phyloP scores from a whole-genome alignment of 2,888 invertebrate species.

The Rambutsinella grinnellia region DNA sequence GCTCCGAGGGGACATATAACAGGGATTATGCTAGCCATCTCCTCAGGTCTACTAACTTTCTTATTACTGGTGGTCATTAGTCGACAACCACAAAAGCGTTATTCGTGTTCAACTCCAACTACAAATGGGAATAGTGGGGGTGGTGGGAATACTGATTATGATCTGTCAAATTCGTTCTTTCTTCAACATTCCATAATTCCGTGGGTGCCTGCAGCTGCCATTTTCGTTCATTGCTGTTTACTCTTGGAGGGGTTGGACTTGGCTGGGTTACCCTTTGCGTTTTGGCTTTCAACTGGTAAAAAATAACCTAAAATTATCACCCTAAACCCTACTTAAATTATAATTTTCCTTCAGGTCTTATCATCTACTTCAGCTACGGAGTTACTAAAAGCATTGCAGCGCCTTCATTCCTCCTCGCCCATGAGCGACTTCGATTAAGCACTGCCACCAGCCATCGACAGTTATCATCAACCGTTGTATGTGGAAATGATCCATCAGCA shows the following conservation, averaged over 20 bases:
- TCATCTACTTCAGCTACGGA: constrained; percentile 65
- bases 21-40: constrained; percentile 63
- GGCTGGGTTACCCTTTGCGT: constrained; percentile 75
- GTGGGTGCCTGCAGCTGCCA: constrained; percentile 71
- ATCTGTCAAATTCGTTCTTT: constrained; percentile 45
- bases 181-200: constrained; percentile 67
- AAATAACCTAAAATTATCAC: background rate
- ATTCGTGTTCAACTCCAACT: constrained; percentile 4
- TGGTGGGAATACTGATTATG: constrained; percentile 20
- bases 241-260: constrained; percentile 74
- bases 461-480: constrained; percentile 56
- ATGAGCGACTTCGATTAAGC: constrained; percentile 53
- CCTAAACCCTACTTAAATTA: no score
- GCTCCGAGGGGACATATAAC: constrained; percentile 59
- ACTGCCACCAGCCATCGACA: constrained; percentile 47
- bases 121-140: constrained; percentile 50
- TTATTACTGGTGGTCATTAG: constrained; percentile 71
- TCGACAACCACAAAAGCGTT: constrained; percentile 72
- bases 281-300: constrained; percentile 76
- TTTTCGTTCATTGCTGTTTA: constrained; percentile 71
- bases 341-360: constrained; percentile 53
- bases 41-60: constrained; percentile 64
- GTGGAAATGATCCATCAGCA: constrained; percentile 62
- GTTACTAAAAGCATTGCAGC: constrained; percentile 63
- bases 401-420: constrained; percentile 54